Percentiles rank a stretch among this genome's conserved stretches.
Evolutionary conservation across 2,888 invertebrate species (phyloP).

Genomic region (Hydraecia micacea): DNA sequence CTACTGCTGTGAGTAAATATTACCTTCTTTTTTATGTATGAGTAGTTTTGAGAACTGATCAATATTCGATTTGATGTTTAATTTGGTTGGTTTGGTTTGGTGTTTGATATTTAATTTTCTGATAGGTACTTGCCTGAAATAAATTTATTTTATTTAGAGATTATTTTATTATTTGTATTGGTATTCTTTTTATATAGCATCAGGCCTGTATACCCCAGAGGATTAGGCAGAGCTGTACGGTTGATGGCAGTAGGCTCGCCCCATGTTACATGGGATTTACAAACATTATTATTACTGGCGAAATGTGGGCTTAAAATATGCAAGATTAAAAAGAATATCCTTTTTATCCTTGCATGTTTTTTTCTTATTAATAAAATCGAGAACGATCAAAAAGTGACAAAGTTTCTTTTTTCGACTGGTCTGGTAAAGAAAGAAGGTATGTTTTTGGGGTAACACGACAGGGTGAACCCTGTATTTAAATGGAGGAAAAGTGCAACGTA

Average conservation of each 20-base stretch:
- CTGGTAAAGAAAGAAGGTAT: background rate
- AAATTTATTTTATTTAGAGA: background rate
- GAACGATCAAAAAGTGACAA: background rate
- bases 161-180: background rate
- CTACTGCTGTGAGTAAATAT: slow-evolving; percentile 39
- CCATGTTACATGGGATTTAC: too few relatives aligned
- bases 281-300: too few relatives aligned
- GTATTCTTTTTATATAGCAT: too few relatives aligned
- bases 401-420: background rate
- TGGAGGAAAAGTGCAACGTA: background rate
- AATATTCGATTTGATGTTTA: background rate
- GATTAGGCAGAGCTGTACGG: too few relatives aligned
- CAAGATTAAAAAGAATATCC: too few relatives aligned
- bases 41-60: background rate
- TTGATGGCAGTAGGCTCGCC: too few relatives aligned
- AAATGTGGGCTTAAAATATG: too few relatives aligned
- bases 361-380: background rate
- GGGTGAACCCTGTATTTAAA: too few relatives aligned
- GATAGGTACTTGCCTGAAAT: too few relatives aligned
- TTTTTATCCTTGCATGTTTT: background rate
- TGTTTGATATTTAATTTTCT: too few relatives aligned
- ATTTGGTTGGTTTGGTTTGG: too few relatives aligned
- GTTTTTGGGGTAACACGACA: background rate
- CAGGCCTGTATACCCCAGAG: too few relatives aligned
- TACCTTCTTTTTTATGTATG: background rate